phyloP scores from a whole-genome alignment of 2,888 invertebrate genomes.

The Megalurothrips usitatus region DNA sequence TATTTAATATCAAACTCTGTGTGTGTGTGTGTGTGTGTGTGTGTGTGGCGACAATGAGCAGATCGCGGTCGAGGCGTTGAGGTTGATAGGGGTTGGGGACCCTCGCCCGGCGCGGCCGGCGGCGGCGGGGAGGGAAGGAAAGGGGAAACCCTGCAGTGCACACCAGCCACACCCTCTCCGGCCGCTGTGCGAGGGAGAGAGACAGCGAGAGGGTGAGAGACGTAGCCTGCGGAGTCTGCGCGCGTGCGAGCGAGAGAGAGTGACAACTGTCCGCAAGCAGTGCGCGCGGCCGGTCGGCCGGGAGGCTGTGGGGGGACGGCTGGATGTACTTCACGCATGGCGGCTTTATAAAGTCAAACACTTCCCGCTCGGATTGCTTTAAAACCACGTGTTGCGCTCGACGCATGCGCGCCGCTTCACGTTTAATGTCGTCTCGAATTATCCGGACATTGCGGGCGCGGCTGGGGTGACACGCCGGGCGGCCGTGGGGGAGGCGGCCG shows the following conservation, averaged over 20 bases:
- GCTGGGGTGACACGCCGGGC: neutral
- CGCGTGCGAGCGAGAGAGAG: neutral
- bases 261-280: neutral
- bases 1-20: neutral
- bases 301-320: neutral
- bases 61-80: neutral
- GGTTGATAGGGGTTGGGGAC: neutral
- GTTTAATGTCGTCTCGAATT: constrained; percentile 18
- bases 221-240: neutral
- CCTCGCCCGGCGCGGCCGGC: neutral
- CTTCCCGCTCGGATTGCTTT: constrained; percentile 9
- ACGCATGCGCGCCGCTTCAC: neutral
- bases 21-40: too few relatives aligned
- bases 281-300: neutral
- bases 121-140: neutral
- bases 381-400: neutral
- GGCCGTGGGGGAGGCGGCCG: neutral
- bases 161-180: neutral
- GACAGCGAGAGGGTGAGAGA: neutral
- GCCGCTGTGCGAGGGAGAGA: neutral
- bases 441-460: neutral
- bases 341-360: constrained; percentile 17
- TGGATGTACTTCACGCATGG: constrained; percentile 3
- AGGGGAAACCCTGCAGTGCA: constrained; percentile 13
- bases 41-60: neutral